phyloP scores from a whole-genome alignment of 2,888 invertebrate genomes.

The Silvanus unidentatus region DNA sequence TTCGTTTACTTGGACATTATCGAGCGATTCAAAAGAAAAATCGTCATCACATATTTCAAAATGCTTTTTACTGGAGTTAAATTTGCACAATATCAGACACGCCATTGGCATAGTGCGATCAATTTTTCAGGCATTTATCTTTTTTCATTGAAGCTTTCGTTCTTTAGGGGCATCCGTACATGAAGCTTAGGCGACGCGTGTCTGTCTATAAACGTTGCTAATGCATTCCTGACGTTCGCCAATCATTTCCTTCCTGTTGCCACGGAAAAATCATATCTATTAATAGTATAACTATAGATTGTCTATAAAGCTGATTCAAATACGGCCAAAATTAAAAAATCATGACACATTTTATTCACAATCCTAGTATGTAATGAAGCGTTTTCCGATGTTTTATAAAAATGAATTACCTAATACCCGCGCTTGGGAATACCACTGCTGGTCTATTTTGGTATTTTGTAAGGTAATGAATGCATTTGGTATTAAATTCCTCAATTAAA shows the following conservation, averaged over 20 bases:
- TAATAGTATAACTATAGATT: too few species aligned
- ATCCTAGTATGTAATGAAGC: background rate
- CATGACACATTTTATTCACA: background rate
- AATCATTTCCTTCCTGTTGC: conserved; percentile 34
- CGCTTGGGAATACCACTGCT: too few species aligned
- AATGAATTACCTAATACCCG: too few species aligned
- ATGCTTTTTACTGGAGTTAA: too few species aligned
- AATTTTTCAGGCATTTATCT: conserved; percentile 6
- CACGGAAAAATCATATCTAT: too few species aligned
- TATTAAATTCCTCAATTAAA: conserved; percentile 1
- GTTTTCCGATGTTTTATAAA: too few species aligned
- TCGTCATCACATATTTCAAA: too few species aligned
- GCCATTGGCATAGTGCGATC: conserved; percentile 4
- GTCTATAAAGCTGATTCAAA: too few species aligned
- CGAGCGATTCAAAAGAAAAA: too few species aligned
- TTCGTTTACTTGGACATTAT: too few species aligned
- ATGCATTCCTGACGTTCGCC: conserved; percentile 35
- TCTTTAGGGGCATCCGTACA: conserved; percentile 12
- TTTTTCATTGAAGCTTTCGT: conserved; percentile 10
- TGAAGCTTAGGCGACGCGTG: conserved; percentile 22
- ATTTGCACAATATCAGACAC: conserved; percentile 1
- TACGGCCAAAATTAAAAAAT: too few species aligned
- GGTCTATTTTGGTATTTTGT: background rate
- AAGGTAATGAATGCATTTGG: background rate
- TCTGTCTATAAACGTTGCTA: conserved; percentile 20